phyloP scores from a whole-genome alignment of 2,797 vertebrate species.

The Nyctalus aviator region DNA sequence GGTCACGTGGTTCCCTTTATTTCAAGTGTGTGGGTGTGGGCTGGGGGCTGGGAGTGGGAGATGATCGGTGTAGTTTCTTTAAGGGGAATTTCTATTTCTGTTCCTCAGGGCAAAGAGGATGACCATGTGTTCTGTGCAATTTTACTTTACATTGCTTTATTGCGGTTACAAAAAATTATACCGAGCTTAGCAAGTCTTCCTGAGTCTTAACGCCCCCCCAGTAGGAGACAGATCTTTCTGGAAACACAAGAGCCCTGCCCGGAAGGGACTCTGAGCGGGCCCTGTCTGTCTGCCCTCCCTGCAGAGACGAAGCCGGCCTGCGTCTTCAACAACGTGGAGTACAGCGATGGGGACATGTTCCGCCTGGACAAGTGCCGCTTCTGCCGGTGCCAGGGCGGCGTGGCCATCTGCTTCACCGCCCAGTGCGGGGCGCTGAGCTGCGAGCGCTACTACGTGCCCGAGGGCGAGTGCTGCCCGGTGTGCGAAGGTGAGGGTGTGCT shows the following conservation, averaged over 20 bases:
- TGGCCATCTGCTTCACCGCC: constrained; percentile 94
- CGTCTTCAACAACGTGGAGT: constrained; percentile 92
- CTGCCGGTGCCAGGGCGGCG: constrained; percentile 93
- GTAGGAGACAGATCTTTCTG: constrained; percentile 35
- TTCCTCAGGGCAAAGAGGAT: not conserved
- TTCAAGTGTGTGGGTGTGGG: not conserved
- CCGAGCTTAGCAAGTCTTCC: constrained; percentile 17
- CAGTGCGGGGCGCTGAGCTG: constrained; percentile 93
- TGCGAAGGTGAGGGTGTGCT: constrained; percentile 90
- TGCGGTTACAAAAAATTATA: not conserved
- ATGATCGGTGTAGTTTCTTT: not conserved
- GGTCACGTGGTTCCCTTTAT: not conserved
- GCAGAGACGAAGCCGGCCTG: constrained; percentile 93
- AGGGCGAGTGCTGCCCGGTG: constrained; percentile 94
- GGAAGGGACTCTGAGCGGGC: not conserved
- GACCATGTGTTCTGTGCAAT: not conserved
- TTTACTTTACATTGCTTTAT: constrained; percentile 35
- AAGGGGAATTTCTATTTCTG: not conserved
- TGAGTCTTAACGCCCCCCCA: not conserved
- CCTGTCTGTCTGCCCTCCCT: constrained; percentile 62
- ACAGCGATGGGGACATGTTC: constrained; percentile 93
- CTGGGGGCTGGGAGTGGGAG: too few relatives aligned
- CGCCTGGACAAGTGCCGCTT: constrained; percentile 94
- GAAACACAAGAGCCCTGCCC: not conserved
- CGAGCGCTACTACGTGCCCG: constrained; percentile 92